A percentile compares a stretch with the other conserved stretches of the same genome.
These are phyloP conservation scores for Bungarus multicinctus DNA, from an alignment of 2,113 vertebrate species.

Conservation along the genomic window DNA sequence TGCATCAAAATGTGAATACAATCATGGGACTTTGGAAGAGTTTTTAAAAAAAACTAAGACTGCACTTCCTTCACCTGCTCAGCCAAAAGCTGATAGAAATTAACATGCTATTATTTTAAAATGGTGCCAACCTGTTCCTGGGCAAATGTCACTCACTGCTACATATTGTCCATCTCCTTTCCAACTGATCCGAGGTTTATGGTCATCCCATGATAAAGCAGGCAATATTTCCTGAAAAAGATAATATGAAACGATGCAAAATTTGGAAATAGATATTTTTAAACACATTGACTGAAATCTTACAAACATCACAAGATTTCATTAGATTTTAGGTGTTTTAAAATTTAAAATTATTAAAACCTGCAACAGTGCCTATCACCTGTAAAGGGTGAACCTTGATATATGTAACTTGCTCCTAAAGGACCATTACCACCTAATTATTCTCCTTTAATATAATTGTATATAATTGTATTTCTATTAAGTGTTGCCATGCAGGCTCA, in stretches of 20 bases:
- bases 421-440: neutral
- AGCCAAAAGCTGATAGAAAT: neutral
- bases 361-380: neutral
- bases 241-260: neutral
- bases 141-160: conserved; percentile 87
- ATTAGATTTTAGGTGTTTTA: neutral
- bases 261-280: neutral
- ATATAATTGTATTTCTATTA: neutral
- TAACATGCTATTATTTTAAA: neutral
- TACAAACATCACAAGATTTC: neutral
- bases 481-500: neutral
- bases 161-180: conserved; percentile 94
- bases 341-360: neutral
- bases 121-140: conserved; percentile 74
- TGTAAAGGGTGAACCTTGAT: neutral
- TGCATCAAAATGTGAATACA: neutral
- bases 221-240: conserved; percentile 75
- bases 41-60: neutral
- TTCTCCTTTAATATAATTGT: neutral
- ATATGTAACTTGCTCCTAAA: neutral
- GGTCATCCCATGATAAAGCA: conserved; percentile 83
- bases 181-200: conserved; percentile 82
- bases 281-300: neutral
- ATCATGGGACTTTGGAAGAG: neutral
- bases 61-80: neutral